Evolutionary conservation across 2,888 invertebrate genomes (phyloP).

Genomic region (Cryptus viduatorius): DNA sequence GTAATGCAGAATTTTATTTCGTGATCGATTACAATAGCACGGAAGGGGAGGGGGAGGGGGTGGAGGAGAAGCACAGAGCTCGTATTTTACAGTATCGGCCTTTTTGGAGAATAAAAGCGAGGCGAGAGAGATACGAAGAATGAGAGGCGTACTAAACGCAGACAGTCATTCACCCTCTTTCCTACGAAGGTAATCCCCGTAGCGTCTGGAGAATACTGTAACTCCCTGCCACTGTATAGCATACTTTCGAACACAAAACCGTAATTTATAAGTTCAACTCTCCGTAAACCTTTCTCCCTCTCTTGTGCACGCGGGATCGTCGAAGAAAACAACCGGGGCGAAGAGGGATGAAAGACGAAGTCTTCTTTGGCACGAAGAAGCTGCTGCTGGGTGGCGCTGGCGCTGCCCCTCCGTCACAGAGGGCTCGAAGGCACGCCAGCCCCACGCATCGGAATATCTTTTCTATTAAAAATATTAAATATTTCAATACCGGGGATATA

Average conservation of each 20-base stretch:
- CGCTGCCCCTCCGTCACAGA: constrained; percentile 18
- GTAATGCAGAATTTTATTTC: neutral
- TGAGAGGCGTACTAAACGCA: constrained; percentile 18
- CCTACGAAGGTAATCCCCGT: constrained; percentile 64
- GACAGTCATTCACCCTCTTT: constrained; percentile 54
- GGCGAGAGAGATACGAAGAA: neutral
- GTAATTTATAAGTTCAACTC: constrained; percentile 70
- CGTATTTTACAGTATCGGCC: neutral
- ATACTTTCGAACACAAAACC: constrained; percentile 59
- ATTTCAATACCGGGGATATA: constrained; percentile 76
- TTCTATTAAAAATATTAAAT: constrained; percentile 79
- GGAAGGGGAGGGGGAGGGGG: neutral
- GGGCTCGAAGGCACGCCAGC: constrained; percentile 20
- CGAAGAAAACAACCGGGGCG: neutral
- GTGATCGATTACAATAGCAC: neutral
- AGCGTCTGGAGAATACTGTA: constrained; percentile 65
- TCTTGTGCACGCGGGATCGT: neutral
- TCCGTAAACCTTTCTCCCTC: constrained; percentile 36
- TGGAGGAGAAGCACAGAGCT: too few relatives aligned
- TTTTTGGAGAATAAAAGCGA: neutral
- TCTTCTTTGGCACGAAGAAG: constrained; percentile 65
- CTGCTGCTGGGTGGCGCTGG: constrained; percentile 23
- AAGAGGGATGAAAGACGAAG: constrained; percentile 65
- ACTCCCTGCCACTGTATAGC: constrained; percentile 44
- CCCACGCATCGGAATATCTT: constrained; percentile 72